Percentiles rank a stretch among this genome's conserved stretches.
Evolutionary conservation across 1,140 invertebrate species (phyloP).

Genomic region (Hyles euphorbiae): DNA sequence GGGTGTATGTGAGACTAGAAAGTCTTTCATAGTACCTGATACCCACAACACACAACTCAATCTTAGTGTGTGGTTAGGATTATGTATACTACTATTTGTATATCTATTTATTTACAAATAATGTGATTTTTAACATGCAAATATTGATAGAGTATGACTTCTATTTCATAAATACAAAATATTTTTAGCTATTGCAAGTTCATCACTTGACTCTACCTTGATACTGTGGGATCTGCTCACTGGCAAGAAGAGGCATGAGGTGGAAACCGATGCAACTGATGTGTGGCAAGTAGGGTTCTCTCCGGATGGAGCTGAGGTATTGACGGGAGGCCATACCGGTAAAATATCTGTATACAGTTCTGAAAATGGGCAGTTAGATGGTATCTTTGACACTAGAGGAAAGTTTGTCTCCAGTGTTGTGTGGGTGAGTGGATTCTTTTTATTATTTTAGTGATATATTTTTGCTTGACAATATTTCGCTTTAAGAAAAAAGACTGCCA

Average conservation of each 20-base stretch:
- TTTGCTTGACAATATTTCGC: too few relatives aligned
- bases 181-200: constrained; percentile 89
- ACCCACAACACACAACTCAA: too few relatives aligned
- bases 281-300: constrained; percentile 96
- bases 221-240: constrained; percentile 93
- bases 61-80: too few relatives aligned
- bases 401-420: constrained; percentile 97
- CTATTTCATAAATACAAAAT: background rate
- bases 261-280: constrained; percentile 93
- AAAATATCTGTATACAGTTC: constrained; percentile 94
- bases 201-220: constrained; percentile 93
- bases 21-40: too few relatives aligned
- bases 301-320: constrained; percentile 91
- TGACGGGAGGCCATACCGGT: constrained; percentile 92
- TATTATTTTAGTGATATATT: too few relatives aligned
- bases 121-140: too few relatives aligned
- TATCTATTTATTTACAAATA: too few relatives aligned
- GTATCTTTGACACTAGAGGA: constrained; percentile 92
- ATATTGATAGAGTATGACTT: too few relatives aligned
- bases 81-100: too few relatives aligned
- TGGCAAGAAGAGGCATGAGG: constrained; percentile 88
- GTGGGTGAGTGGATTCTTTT: constrained; percentile 80
- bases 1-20: too few relatives aligned
- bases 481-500: too few relatives aligned
- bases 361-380: constrained; percentile 89